Evolutionary conservation across 2,113 vertebrate genomes (phyloP).

Genomic region (Serinus canaria): DNA sequence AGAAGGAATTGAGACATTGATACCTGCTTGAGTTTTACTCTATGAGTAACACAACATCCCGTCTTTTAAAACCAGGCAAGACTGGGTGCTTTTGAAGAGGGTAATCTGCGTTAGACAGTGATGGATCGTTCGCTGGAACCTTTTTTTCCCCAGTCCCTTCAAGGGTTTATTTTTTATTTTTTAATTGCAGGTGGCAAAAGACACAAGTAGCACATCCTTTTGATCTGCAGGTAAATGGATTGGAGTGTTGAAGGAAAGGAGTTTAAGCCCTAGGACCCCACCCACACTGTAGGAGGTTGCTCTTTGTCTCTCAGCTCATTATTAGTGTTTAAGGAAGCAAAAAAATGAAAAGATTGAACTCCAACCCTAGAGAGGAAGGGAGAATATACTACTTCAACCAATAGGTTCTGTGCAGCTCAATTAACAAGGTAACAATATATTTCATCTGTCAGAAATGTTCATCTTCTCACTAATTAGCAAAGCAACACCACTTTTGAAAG

Average conservation of each 20-base stretch:
- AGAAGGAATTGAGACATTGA: not conserved
- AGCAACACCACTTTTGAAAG: not conserved
- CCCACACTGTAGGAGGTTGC: not conserved
- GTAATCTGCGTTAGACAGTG: not conserved
- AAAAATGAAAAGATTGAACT: not conserved
- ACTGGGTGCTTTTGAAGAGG: not conserved
- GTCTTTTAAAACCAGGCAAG: not conserved
- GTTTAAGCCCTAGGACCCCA: not conserved
- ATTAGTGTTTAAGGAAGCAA: not conserved
- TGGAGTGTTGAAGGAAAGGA: not conserved
- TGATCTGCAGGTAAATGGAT: not conserved
- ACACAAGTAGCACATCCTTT: not conserved
- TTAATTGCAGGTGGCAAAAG: not conserved
- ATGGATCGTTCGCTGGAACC: not conserved
- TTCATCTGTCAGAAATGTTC: slow-evolving; percentile 1
- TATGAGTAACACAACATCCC: not conserved
- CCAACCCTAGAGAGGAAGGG: not conserved
- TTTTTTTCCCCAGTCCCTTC: not conserved
- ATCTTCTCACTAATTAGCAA: not conserved
- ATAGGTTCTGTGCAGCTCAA: not conserved
- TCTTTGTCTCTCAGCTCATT: not conserved
- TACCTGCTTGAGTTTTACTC: not conserved
- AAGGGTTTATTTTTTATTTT: not conserved
- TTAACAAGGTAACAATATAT: not conserved
- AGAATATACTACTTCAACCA: not conserved